Conservation (phyloP, 2,113 vertebrate species). For the Eretmochelys imbricata region DNA sequence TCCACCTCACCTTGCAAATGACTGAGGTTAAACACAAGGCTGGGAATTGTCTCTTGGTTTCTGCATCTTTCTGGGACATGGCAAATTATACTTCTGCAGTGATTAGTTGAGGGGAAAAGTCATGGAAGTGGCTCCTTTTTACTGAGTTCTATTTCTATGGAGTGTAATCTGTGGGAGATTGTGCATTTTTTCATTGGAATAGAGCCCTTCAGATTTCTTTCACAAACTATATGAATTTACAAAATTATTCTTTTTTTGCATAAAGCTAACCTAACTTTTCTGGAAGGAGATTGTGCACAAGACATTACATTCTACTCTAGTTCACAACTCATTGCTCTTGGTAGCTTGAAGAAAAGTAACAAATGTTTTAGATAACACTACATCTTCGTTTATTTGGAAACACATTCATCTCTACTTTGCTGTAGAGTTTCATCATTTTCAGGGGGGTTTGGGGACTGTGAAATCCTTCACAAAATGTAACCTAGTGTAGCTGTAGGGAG, state of each 20-base stretch:
- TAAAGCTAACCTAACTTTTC: background rate
- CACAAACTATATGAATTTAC: background rate
- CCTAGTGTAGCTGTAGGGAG: background rate
- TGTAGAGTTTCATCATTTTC: constrained; percentile 25
- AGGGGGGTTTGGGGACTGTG: background rate
- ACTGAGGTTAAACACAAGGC: background rate
- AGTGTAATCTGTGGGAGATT: background rate
- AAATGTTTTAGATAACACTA: constrained; percentile 20
- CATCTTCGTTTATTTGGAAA: constrained; percentile 65
- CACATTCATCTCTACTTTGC: background rate
- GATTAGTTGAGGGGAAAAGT: background rate
- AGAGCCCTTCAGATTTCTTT: background rate
- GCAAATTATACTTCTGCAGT: background rate
- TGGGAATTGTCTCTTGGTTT: background rate
- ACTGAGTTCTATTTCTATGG: background rate
- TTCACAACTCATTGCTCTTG: background rate
- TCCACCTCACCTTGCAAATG: background rate
- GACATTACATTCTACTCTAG: background rate
- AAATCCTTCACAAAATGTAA: background rate
- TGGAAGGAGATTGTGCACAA: background rate
- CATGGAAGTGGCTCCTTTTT: background rate
- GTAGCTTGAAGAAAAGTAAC: background rate
- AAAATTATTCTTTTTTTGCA: background rate
- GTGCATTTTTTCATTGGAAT: background rate
- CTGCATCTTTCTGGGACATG: background rate